Evolutionary conservation across 2,888 invertebrate genomes (phyloP).

Genomic region (Yponomeuta plumbellus): DNA sequence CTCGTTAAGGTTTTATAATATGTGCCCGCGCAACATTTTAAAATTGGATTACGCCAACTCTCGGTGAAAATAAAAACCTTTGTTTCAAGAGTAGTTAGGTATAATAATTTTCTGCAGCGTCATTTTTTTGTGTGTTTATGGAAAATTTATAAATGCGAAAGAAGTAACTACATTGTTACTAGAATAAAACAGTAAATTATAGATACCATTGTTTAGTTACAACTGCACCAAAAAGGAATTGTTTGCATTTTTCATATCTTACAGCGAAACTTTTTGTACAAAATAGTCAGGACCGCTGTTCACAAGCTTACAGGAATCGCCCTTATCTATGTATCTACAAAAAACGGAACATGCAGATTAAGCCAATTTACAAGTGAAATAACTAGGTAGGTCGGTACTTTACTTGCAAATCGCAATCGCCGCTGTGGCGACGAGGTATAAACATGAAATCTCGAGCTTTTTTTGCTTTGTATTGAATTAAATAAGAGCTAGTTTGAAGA

Average conservation of each 20-base stretch:
- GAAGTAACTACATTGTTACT: too few species aligned
- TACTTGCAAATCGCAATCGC: background rate
- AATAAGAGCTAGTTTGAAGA: background rate
- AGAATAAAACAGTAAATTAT: too few species aligned
- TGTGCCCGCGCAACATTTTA: constrained; percentile 62
- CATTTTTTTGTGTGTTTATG: constrained; percentile 20
- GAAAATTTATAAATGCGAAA: constrained; percentile 28
- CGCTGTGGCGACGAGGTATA: background rate
- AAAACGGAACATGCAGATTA: constrained; percentile 52
- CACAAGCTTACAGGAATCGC: too few species aligned
- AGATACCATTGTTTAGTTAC: too few species aligned
- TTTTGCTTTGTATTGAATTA: background rate
- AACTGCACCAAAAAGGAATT: too few species aligned
- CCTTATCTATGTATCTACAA: too few species aligned
- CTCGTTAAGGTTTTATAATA: constrained; percentile 56
- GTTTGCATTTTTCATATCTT: too few species aligned
- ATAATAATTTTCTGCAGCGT: constrained; percentile 12
- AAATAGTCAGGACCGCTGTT: too few species aligned
- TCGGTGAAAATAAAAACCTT: constrained; percentile 33
- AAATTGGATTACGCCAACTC: constrained; percentile 57
- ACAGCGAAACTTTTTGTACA: too few species aligned
- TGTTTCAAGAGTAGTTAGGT: constrained; percentile 19
- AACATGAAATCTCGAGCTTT: background rate
- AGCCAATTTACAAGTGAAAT: constrained; percentile 58
- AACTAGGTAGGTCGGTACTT: constrained; percentile 1